Evolutionary conservation across 2,113 vertebrate species (phyloP), one percentile per base, ranked within the genome.

Genomic region (Amphiprion percula): DNA sequence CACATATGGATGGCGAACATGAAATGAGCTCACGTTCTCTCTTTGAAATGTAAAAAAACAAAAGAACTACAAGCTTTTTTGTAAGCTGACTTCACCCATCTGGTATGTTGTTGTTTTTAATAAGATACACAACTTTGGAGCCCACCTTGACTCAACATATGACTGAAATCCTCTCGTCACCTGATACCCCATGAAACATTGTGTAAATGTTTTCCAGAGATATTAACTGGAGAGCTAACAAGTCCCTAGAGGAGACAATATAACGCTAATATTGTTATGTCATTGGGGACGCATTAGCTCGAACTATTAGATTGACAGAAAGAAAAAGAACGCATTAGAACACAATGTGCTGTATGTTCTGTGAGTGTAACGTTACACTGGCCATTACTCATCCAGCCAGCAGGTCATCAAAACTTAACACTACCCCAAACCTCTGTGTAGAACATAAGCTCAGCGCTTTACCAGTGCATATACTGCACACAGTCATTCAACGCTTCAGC

Each of bases 41-140:
- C 72, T 71, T 73, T 71, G 58, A 69, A 54, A 52, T 28, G 19
- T 55, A 12, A 58, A 79, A 88, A 88, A 88, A 50, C 16, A 54
- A 79, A 86, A 86, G n/a, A 8, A 41, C 44, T 19, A 30, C 46
- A 10, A 55, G 19, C 19, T 28, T 33, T 26, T 3, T 52, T 63
- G 59, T 33, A 1, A 5, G 23, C 3, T 60, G 76, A 86, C 79
- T 56, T 86, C 62, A 82, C 46, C 15, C 72, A 54, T 79, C 19
- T 74, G 67, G 83, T 49, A 73, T 81, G 84, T 80, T 74, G 53
- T 76, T 81, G 60, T 78, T 85, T 88, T 85, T 66, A 83, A 86
- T 53, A 33, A 78, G 68, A 85, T 49, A 26, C 39, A 19, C n/a
- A 65, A 49, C 49, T 44, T 19, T 4, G 15, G 61, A 73, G 60